Percentiles rank a stretch among this genome's conserved stretches.
These are phyloP conservation scores for Eucriotettix oculatus DNA, from an alignment of 2,888 invertebrate genomes.

Conservation along the genomic window DNA sequence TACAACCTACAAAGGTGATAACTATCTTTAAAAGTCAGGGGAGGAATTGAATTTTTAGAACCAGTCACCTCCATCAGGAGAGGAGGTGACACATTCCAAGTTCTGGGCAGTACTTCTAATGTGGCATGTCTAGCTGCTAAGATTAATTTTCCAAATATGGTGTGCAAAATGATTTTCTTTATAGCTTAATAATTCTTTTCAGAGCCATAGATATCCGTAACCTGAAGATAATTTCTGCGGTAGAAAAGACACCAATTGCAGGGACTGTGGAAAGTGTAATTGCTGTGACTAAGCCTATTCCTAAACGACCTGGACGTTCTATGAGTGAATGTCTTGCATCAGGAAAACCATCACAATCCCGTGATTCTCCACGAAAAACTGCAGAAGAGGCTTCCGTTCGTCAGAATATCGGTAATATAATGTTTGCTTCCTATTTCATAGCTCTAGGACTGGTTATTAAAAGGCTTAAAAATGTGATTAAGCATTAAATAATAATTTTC, in stretches of 20 bases:
- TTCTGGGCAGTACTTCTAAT: too few relatives aligned
- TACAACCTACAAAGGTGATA: too few relatives aligned
- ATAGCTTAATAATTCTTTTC: constrained; percentile 1
- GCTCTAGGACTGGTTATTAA: too few relatives aligned
- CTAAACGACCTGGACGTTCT: constrained; percentile 33
- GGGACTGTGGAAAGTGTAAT: constrained; percentile 26
- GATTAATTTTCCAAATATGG: too few relatives aligned
- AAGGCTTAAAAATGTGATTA: too few relatives aligned
- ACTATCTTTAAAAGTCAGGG: too few relatives aligned
- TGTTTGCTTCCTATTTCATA: too few relatives aligned
- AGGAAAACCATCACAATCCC: constrained; percentile 7
- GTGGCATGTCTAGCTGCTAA: too few relatives aligned
- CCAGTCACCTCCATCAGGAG: too few relatives aligned
- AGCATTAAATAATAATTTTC: too few relatives aligned
- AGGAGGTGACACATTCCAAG: too few relatives aligned
- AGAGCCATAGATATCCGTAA: constrained; percentile 51
- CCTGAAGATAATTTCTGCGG: constrained; percentile 55
- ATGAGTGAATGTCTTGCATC: constrained; percentile 24
- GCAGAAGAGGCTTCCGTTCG: constrained; percentile 14
- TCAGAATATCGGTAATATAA: constrained; percentile 15
- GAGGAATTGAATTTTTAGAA: too few relatives aligned
- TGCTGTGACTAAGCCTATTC: constrained; percentile 35
- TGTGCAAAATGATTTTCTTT: background rate
- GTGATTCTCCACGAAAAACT: constrained; percentile 16
- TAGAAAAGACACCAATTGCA: constrained; percentile 27